A percentile compares a stretch with the other conserved stretches of the same genome.
phyloP scores from a whole-genome alignment of 2,888 invertebrate genomes.

The Athalia cordata region DNA sequence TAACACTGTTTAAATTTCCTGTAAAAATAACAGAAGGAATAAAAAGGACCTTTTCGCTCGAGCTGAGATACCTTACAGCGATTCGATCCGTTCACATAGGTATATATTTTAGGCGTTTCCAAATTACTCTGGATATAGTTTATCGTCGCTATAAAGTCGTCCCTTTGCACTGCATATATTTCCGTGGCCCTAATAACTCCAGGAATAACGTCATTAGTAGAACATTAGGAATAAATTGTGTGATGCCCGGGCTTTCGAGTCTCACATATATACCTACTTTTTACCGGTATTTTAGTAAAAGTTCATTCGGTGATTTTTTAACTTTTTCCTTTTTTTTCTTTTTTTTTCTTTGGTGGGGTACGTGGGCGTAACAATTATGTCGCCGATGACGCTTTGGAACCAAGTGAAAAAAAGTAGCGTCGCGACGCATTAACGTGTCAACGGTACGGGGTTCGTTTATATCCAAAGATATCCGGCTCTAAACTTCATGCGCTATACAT shows the following conservation, averaged over 20 bases:
- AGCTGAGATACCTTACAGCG: background rate
- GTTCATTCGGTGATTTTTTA: background rate
- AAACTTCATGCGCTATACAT: constrained; percentile 31
- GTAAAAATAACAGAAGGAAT: constrained; percentile 22
- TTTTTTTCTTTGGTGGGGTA: background rate
- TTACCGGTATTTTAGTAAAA: constrained; percentile 30
- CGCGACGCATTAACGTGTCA: constrained; percentile 59
- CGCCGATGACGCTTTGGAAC: constrained; percentile 40
- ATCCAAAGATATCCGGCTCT: constrained; percentile 53
- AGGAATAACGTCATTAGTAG: constrained; percentile 46
- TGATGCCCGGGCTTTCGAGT: constrained; percentile 20
- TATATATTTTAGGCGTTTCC: constrained; percentile 13
- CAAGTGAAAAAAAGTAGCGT: constrained; percentile 49
- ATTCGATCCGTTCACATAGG: too few species aligned
- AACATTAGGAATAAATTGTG: constrained; percentile 43
- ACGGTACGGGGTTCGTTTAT: constrained; percentile 56
- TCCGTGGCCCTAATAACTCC: constrained; percentile 42
- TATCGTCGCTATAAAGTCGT: constrained; percentile 43
- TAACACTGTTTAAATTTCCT: constrained; percentile 53
- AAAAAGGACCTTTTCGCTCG: constrained; percentile 28
- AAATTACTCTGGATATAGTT: constrained; percentile 34
- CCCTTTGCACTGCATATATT: constrained; percentile 20
- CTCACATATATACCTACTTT: background rate
- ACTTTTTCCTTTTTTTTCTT: background rate
- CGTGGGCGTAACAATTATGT: constrained; percentile 40